Evolutionary conservation across 2,113 vertebrate species (phyloP).

Genomic region (Ammodytes marinus): DNA sequence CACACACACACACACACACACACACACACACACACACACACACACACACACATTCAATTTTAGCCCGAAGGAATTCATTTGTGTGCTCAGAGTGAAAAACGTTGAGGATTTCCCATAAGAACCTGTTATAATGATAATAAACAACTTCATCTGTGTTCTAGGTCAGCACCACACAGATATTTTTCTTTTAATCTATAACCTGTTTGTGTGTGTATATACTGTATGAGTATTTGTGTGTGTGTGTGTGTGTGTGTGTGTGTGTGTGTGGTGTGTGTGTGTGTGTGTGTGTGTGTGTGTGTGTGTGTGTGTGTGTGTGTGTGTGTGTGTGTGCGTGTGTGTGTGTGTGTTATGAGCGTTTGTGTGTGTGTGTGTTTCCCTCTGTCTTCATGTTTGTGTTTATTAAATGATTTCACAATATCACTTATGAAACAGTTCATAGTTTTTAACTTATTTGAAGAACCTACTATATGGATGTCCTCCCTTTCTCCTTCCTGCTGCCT

Average conservation of each 20-base stretch:
- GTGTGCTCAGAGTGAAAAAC: conserved; percentile 16
- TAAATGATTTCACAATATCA: background rate
- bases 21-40: conserved; percentile 7
- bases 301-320: no score
- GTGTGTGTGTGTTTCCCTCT: background rate
- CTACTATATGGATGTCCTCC: background rate
- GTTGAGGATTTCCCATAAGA: conserved; percentile 21
- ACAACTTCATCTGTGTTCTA: conserved; percentile 24
- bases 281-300: no score
- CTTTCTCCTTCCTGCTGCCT: conserved; percentile 21
- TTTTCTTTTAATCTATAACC: background rate
- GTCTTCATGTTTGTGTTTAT: background rate
- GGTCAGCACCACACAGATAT: conserved; percentile 8
- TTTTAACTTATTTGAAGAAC: conserved; percentile 30
- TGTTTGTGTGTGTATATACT: no score
- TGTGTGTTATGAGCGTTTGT: background rate
- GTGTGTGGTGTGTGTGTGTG: no score
- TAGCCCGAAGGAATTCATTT: conserved; percentile 18
- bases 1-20: conserved; percentile 1
- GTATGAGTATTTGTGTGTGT: background rate
- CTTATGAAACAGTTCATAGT: background rate
- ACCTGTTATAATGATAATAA: conserved; percentile 7
- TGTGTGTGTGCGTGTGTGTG: no score
- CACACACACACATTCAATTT: conserved; percentile 13
- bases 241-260: no score